These are phyloP conservation scores for Phallusia fumigata DNA, from an alignment of 23 tunicate genomes.

Conservation along the genomic window DNA sequence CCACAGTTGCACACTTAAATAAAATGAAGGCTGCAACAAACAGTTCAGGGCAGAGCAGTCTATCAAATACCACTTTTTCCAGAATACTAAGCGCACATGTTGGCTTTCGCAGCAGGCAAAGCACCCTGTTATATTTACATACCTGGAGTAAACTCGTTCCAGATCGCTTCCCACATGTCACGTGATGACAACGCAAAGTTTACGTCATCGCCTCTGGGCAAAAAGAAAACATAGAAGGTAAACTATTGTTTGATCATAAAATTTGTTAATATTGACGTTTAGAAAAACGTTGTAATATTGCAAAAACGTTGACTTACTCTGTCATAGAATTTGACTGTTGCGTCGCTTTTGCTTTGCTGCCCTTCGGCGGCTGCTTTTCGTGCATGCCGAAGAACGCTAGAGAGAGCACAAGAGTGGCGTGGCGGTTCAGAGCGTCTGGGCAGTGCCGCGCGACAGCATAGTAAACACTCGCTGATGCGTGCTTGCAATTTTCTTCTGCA, in stretches of 20 bases:
- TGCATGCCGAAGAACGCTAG: slow-evolving; percentile 84
- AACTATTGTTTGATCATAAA: too few species aligned
- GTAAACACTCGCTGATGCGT: slow-evolving; percentile 62
- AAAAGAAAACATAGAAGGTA: too few species aligned
- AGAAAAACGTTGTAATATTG: too few species aligned
- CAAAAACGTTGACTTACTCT: neutral
- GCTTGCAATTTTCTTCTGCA: slow-evolving; percentile 46
- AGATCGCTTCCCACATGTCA: slow-evolving; percentile 67
- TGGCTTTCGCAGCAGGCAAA: too few species aligned
- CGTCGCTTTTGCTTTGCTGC: neutral
- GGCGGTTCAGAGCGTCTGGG: slow-evolving; percentile 55
- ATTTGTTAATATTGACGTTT: too few species aligned
- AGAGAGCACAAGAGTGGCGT: slow-evolving; percentile 62
- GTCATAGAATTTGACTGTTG: slow-evolving; percentile 10
- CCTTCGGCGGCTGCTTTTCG: slow-evolving; percentile 29
- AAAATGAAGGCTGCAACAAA: too few species aligned
- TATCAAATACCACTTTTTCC: too few species aligned
- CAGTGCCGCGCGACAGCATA: slow-evolving; percentile 63
- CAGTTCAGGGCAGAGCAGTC: too few species aligned
- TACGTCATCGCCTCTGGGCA: slow-evolving; percentile 34
- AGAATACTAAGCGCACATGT: too few species aligned
- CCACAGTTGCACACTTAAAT: too few species aligned
- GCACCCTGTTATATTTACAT: too few species aligned
- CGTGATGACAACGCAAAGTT: slow-evolving; percentile 27
- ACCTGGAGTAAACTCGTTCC: slow-evolving; percentile 95